Base-by-base conservation (phyloP, 2,797 vertebrate species). In the Caiman crocodilus region DNA sequence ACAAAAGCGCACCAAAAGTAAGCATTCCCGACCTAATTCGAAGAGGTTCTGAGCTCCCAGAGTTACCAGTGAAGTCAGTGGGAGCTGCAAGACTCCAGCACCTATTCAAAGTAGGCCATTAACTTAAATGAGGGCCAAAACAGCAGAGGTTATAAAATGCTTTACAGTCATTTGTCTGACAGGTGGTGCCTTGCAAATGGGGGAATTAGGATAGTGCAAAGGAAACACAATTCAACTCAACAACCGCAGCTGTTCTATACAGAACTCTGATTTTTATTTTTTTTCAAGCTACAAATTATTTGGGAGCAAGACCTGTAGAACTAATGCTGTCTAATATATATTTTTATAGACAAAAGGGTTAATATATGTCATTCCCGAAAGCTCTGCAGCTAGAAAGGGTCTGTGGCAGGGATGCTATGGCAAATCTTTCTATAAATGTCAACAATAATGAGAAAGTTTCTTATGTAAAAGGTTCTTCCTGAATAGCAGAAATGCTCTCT, bases 101-200 rank as follows among this genome's bases (percentile, higher is more conserved):
- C 2, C 14, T 82, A 65, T 63, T 82, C 76, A 89, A 59, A 88
- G 55, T 9, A 32, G 10, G 35, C 32, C 55, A 82, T 79, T 76
- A 91, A 21, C 42, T 73, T 73, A 81, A 69, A 84, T 25, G 26
- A 85, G 5, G 84, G 35, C 79, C 82, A 82, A 90, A 90, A 30
- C 59, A 93, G 57, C 59, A 63, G n/a, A 89, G 14, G 57, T 73
- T 87, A 85, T 82, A 42, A 64, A 87, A 28, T 64, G 30, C 15
- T 82, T 88, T 82, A 26, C 30, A 50, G 57, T 35, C 77, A 71
- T 58, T 90, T 89, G 26, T 89, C 57, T 92, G 55, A 84, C 81
- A 92, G 79, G 50, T 90, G 63, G 30, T 90, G 85, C 21, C 28
- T 81, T 6, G 63, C 57, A 69, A 93, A 35, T n/a, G 7, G 59